Evolutionary conservation across 1,140 invertebrate species (phyloP).

Genomic region (Eufriesea mexicana): DNA sequence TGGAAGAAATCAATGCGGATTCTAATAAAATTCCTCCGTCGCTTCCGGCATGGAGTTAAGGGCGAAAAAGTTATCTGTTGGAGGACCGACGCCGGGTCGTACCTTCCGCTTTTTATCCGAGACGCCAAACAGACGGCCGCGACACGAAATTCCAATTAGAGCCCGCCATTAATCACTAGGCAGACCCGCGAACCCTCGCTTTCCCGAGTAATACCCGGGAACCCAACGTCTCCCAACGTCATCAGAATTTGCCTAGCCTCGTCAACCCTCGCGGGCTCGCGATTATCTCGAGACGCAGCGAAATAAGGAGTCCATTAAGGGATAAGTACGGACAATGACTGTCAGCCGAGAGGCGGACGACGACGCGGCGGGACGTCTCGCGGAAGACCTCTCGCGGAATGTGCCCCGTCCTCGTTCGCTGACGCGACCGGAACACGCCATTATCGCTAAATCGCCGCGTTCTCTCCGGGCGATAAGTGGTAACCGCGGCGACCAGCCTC

Average conservation of each 20-base stretch:
- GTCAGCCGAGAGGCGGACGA: slow-evolving; percentile 17
- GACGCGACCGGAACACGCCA: slow-evolving; percentile 48
- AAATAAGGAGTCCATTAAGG: slow-evolving; percentile 39
- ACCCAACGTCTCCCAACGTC: neutral
- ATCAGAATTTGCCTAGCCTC: neutral
- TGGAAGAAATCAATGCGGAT: neutral
- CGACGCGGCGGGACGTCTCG: slow-evolving; percentile 34
- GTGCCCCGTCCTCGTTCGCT: slow-evolving; percentile 24
- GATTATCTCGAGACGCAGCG: slow-evolving; percentile 27
- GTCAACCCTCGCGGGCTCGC: neutral
- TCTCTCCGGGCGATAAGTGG: slow-evolving; percentile 59
- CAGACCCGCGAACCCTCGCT: neutral
- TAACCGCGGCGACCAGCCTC: slow-evolving; percentile 49
- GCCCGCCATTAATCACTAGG: neutral
- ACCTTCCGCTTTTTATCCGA: neutral
- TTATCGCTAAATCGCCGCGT: slow-evolving; percentile 61
- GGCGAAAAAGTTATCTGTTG: neutral
- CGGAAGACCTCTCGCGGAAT: neutral
- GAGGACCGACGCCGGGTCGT: neutral
- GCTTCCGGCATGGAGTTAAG: neutral
- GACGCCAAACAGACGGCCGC: neutral
- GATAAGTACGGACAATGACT: slow-evolving; percentile 40
- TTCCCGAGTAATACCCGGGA: neutral
- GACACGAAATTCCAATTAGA: slow-evolving; percentile 18
- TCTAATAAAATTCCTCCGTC: slow-evolving; percentile 3